phyloP scores from a whole-genome alignment of 1,140 invertebrate species.

The Megalopta genalis region DNA sequence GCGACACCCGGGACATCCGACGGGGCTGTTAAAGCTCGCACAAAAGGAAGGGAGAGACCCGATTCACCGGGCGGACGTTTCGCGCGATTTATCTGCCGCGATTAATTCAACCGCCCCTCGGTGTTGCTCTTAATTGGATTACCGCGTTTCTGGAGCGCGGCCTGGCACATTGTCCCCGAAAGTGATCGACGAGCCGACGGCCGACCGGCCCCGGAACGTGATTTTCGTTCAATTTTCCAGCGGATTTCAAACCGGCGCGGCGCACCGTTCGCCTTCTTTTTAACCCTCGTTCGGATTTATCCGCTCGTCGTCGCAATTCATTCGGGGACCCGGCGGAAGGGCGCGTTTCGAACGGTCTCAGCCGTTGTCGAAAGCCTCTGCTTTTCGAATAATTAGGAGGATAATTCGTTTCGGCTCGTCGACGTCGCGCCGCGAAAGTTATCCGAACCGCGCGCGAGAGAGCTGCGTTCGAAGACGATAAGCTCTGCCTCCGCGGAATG shows the following conservation, averaged over 20 bases:
- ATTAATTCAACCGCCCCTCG: constrained; percentile 39
- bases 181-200: constrained; percentile 19
- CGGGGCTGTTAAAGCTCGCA: constrained; percentile 11
- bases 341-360: no score
- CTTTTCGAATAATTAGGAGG: no score
- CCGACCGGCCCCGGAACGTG: background rate
- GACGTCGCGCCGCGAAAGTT: no score
- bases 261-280: no score
- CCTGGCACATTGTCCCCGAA: constrained; percentile 28
- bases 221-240: background rate
- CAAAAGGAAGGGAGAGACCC: constrained; percentile 12
- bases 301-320: no score
- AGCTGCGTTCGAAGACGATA: background rate
- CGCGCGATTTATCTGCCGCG: constrained; percentile 43
- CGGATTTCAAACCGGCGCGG: no score
- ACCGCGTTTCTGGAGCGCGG: constrained; percentile 16
- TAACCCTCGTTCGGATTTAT: no score
- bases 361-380: no score
- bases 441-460: no score
- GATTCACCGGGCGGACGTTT: constrained; percentile 34
- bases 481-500: no score
- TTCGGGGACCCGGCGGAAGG: no score
- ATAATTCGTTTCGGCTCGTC: no score
- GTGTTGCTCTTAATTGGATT: constrained; percentile 42
- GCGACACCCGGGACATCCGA: constrained; percentile 23